Conservation (phyloP, 1,140 invertebrate species). For the Ceratitis capitata region DNA sequence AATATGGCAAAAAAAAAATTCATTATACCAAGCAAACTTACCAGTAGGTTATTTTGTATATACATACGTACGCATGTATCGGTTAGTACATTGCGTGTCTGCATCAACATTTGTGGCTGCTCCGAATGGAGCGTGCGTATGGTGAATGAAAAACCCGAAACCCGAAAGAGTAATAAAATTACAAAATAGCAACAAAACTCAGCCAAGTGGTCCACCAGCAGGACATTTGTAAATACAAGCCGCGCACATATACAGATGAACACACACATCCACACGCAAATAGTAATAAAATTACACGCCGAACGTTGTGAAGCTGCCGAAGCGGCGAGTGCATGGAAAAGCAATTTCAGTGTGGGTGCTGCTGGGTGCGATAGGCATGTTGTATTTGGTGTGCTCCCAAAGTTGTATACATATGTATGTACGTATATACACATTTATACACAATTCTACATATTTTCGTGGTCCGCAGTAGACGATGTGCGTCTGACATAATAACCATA, state of each 20-base stretch:
- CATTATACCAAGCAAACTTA: neutral
- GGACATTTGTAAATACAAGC: neutral
- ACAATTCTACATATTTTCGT: too few species aligned
- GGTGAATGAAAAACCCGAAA: neutral
- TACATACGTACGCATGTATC: neutral
- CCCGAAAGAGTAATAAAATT: neutral
- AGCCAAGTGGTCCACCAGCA: neutral
- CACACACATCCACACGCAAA: neutral
- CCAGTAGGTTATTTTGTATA: neutral
- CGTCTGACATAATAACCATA: neutral
- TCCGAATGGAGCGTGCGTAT: neutral
- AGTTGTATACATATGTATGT: neutral
- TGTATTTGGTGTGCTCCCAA: neutral
- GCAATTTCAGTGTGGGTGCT: neutral
- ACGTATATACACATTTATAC: too few species aligned
- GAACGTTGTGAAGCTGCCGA: neutral
- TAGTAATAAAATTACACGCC: neutral
- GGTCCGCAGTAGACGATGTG: neutral
- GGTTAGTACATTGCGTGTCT: neutral
- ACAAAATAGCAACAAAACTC: conserved; percentile 1
- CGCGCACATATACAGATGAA: neutral
- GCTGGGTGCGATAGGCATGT: neutral
- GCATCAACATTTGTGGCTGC: neutral
- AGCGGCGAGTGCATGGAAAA: neutral
- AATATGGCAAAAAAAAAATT: conserved; percentile 11